These are phyloP conservation scores for Drosophila lutescens DNA, from an alignment of 2,888 invertebrate genomes.

Conservation along the genomic window DNA sequence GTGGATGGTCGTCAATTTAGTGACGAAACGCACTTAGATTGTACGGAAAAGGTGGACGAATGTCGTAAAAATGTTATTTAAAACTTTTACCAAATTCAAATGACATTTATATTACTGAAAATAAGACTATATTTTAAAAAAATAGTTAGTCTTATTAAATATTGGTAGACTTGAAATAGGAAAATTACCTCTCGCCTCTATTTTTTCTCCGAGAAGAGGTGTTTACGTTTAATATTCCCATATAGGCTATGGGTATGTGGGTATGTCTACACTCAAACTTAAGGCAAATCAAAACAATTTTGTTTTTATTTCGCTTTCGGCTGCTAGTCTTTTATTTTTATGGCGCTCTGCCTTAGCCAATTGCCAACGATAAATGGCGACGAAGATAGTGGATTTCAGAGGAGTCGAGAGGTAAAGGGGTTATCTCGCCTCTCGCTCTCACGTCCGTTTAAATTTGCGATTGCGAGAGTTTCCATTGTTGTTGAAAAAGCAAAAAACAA, in stretches of 20 bases:
- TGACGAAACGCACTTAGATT: not conserved
- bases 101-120: no score
- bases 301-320: slow-evolving; percentile 55
- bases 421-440: slow-evolving; percentile 13
- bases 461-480: slow-evolving; percentile 52
- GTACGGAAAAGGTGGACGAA: no score
- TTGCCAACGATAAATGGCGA: slow-evolving; percentile 53
- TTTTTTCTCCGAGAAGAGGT: no score
- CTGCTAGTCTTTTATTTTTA: slow-evolving; percentile 56
- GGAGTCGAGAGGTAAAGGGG: slow-evolving; percentile 7
- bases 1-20: not conserved
- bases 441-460: slow-evolving; percentile 47
- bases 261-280: slow-evolving; percentile 15
- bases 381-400: slow-evolving; percentile 22
- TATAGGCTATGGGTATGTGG: not conserved
- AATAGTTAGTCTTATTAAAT: no score
- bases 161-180: no score
- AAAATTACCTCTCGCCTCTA: not conserved
- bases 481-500: slow-evolving; percentile 22
- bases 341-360: slow-evolving; percentile 66
- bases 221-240: not conserved
- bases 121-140: no score
- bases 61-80: no score
- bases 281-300: slow-evolving; percentile 56
- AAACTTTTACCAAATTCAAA: no score